A percentile compares a stretch with the other conserved stretches of the same genome.
Evolutionary conservation across 2,888 invertebrate genomes (phyloP).

Genomic region (Meganola albula): DNA sequence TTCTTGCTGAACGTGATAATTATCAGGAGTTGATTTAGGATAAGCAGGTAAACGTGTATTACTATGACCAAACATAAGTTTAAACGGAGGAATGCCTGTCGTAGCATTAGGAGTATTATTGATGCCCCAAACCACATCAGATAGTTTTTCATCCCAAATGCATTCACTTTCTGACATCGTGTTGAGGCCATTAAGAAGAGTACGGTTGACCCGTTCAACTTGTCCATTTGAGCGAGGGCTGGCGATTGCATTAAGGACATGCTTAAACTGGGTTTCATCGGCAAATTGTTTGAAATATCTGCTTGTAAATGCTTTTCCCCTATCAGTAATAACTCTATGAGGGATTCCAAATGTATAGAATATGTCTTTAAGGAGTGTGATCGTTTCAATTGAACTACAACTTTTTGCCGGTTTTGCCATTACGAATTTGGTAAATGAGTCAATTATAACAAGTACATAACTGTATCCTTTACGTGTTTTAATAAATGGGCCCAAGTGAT

Average conservation of each 20-base stretch:
- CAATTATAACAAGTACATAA: slow-evolving; percentile 19
- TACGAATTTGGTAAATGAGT: slow-evolving; percentile 23
- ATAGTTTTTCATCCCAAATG: no score
- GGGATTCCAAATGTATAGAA: background rate
- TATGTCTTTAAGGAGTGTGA: background rate
- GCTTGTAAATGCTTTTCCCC: slow-evolving; percentile 2
- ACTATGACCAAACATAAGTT: slow-evolving; percentile 1
- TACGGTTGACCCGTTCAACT: background rate
- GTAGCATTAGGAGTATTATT: slow-evolving; percentile 1
- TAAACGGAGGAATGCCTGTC: slow-evolving; percentile 2
- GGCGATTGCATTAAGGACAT: background rate
- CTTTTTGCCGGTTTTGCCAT: slow-evolving; percentile 9
- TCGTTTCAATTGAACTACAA: slow-evolving; percentile 13
- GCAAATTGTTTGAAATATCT: slow-evolving; percentile 1
- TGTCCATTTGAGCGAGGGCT: slow-evolving; percentile 3
- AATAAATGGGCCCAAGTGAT: slow-evolving; percentile 25
- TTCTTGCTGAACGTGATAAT: background rate
- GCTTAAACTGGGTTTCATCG: slow-evolving; percentile 1
- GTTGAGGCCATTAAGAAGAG: background rate
- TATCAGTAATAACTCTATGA: background rate
- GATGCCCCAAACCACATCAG: background rate
- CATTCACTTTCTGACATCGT: slow-evolving; percentile 2
- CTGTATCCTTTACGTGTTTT: slow-evolving; percentile 15
- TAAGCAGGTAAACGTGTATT: background rate
- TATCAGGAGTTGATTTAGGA: background rate